Evolutionary conservation across 2,113 vertebrate species (phyloP).

Genomic region (Ailuropoda melanoleuca): DNA sequence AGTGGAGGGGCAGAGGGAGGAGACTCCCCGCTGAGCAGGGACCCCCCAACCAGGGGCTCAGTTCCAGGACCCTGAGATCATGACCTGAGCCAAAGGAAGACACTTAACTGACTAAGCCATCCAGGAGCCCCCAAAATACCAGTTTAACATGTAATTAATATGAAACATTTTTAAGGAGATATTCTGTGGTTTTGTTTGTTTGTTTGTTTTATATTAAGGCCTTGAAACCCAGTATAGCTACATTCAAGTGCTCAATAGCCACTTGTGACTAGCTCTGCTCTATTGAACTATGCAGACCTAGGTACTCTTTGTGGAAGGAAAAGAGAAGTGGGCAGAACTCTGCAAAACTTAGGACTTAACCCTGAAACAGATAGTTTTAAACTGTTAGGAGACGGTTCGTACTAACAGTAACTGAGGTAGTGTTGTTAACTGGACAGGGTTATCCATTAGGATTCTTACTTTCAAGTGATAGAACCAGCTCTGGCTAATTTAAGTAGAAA

Average conservation of each 20-base stretch:
- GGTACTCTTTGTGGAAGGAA: not conserved
- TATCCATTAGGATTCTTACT: not conserved
- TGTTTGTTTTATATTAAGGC: not conserved
- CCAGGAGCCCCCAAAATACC: not conserved
- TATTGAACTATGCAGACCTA: not conserved
- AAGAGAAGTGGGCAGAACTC: not conserved
- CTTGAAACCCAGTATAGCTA: conserved; percentile 1
- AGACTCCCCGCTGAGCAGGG: not conserved
- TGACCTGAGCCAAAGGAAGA: not conserved
- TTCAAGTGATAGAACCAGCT: not conserved
- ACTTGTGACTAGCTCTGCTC: not conserved
- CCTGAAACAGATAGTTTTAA: not conserved
- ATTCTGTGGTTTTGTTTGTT: not conserved
- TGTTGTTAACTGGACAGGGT: not conserved
- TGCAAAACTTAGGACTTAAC: not conserved
- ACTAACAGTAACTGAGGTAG: not conserved
- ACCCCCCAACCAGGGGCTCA: rapidly evolving
- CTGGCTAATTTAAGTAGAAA: not conserved
- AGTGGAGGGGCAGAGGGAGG: not conserved
- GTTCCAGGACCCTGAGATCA: not conserved
- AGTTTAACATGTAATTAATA: not conserved
- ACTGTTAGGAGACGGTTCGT: not conserved
- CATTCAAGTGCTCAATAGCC: not conserved
- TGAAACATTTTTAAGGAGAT: not conserved
- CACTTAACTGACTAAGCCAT: not conserved